phyloP scores from a whole-genome alignment of 2,888 invertebrate species.

The Campoplex capitator region DNA sequence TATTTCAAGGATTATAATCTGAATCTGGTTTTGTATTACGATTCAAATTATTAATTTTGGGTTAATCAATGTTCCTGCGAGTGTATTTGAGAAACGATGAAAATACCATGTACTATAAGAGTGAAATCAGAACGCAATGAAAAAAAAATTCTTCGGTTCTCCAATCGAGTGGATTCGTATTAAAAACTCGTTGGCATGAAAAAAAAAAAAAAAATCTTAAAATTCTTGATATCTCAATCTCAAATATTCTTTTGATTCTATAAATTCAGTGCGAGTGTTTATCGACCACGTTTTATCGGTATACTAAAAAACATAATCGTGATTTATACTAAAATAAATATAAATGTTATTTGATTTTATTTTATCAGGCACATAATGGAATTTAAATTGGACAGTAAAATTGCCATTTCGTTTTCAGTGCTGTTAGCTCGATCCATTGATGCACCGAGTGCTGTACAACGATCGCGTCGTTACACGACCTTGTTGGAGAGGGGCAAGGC shows the following conservation, averaged over 20 bases:
- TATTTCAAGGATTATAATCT: not conserved
- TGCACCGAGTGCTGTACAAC: not conserved
- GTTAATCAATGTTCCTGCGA: not conserved
- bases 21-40: not conserved
- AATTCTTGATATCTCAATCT: too few relatives aligned
- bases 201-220: not conserved
- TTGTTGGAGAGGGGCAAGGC: slow-evolving; percentile 47
- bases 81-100: not conserved
- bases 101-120: not conserved
- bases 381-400: not conserved
- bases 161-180: too few relatives aligned
- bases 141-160: not conserved
- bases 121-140: not conserved
- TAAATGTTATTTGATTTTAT: not conserved
- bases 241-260: too few relatives aligned
- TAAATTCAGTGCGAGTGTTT: not conserved
- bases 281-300: not conserved
- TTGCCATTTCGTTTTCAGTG: not conserved
- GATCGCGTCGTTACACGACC: slow-evolving; percentile 5
- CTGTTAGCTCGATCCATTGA: not conserved
- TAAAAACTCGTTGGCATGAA: too few relatives aligned
- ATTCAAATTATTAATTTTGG: not conserved
- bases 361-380: not conserved
- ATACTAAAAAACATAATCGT: not conserved
- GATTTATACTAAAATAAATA: not conserved